Evolutionary conservation across 2,888 invertebrate species (phyloP).

Genomic region (Drosophila setosimentum): DNA sequence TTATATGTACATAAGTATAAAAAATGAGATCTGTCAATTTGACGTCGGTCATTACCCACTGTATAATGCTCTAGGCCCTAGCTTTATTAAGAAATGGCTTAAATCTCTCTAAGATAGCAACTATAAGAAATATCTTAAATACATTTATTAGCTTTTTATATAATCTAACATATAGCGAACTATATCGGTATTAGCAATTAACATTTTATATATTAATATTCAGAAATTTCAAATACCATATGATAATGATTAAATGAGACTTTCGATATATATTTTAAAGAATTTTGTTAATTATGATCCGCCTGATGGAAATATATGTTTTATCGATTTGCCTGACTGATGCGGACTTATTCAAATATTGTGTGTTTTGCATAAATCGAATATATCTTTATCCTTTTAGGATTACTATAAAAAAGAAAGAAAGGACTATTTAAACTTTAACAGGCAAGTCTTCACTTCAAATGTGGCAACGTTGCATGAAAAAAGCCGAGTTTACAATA

Average conservation of each 20-base stretch:
- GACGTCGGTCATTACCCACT: background rate
- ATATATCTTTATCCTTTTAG: background rate
- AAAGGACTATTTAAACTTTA: constrained; percentile 21
- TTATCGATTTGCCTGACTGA: background rate
- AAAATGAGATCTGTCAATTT: background rate
- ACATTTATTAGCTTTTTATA: background rate
- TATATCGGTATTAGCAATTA: background rate
- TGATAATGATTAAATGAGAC: background rate
- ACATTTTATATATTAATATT: background rate
- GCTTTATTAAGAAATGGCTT: background rate
- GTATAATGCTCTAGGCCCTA: background rate
- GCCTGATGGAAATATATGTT: background rate
- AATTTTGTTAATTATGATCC: background rate
- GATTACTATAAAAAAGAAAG: background rate
- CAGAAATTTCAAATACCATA: background rate
- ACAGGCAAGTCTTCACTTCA: constrained; percentile 10
- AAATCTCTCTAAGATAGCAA: background rate
- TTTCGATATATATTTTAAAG: background rate
- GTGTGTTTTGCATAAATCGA: background rate
- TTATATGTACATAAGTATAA: background rate
- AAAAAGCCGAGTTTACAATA: constrained; percentile 36
- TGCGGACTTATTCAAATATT: background rate
- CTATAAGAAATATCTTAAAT: background rate
- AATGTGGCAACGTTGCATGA: constrained; percentile 64
- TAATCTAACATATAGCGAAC: background rate